A percentile compares a stretch with the other conserved stretches of the same genome.
These are phyloP conservation scores for Pseudomyrmex gracilis DNA, from an alignment of 1,140 invertebrate genomes.

Conservation along the genomic window DNA sequence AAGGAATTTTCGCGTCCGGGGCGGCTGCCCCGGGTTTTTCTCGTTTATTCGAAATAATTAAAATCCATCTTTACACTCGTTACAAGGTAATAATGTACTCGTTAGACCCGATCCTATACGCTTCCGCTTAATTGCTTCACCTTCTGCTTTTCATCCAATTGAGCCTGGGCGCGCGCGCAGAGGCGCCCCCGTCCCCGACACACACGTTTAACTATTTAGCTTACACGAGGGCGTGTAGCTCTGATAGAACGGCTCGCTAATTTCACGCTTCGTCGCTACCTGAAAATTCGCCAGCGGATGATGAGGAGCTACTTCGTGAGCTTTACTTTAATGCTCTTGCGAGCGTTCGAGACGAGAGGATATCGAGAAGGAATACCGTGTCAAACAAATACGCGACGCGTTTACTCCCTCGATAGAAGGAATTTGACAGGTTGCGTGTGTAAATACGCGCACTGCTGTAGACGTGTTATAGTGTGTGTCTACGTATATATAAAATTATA, in stretches of 20 bases:
- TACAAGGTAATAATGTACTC: slow-evolving; percentile 53
- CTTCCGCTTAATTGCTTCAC: slow-evolving; percentile 62
- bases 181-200: background rate
- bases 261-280: slow-evolving; percentile 69
- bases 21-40: background rate
- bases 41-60: slow-evolving; percentile 67
- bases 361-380: background rate
- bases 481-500: background rate
- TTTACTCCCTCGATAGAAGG: too few relatives aligned
- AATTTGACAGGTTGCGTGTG: background rate
- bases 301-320: slow-evolving; percentile 35
- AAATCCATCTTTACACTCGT: slow-evolving; percentile 57
- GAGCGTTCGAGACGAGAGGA: background rate
- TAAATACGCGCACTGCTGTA: background rate
- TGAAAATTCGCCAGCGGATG: slow-evolving; percentile 67
- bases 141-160: slow-evolving; percentile 43
- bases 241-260: slow-evolving; percentile 64
- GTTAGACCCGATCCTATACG: slow-evolving; percentile 34
- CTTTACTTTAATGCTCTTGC: slow-evolving; percentile 1
- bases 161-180: slow-evolving; percentile 24
- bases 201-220: slow-evolving; percentile 58
- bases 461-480: too few relatives aligned
- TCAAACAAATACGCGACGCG: too few relatives aligned
- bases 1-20: slow-evolving; percentile 5
- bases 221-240: slow-evolving; percentile 22